Base-by-base conservation (phyloP, 2,888 invertebrate species). In the Lasius fuliginosus region DNA sequence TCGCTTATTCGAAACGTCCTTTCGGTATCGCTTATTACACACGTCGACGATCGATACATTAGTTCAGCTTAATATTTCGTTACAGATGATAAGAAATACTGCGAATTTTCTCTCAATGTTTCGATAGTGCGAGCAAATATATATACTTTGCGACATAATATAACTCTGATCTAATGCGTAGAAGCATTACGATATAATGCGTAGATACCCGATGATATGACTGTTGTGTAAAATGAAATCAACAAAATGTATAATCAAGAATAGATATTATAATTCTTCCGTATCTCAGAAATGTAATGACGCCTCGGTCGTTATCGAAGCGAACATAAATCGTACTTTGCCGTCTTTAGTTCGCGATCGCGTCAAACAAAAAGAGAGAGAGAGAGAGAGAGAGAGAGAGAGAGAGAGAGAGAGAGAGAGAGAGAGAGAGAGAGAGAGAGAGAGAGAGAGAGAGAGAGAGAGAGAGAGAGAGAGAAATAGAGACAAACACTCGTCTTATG, bases 261-360 rank as follows among this genome's bases (percentile, higher is more conserved):
- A 81, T 73, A 73, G 33, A 82, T 75, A 62, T 81, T 68, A 30
- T 67, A 67, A 85, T 82, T 76, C 53, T 56, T 53, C 3, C 36
- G 58, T 64, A 60, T 75, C 73, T 82, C 67, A 36, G 11, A 76
- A 83, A 79, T 73, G 88, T n/a, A 49, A 49, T 33, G 79, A 69
- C 83, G 85, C 86, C 88, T 86, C 89, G 90, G 23, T 23, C 23
- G 23, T 92, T 92, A 91, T 92, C 92, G 92, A 92, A 85, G 68
- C 86, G 77, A 83, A 89, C 89, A 89, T 92, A 92, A 92, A 92
- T 92, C 88, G 88, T 46, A 69, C 46, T 67, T 82, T 79, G 85
- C 73, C 83, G 77, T 83, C 85, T 85, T 83, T 36, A 73, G 68
- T 82, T 49, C 65, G 68, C 74, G 65, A 56, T 77, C 71, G 49